Conservation (phyloP, 2,888 invertebrate species). For the Parnassius apollo region DNA sequence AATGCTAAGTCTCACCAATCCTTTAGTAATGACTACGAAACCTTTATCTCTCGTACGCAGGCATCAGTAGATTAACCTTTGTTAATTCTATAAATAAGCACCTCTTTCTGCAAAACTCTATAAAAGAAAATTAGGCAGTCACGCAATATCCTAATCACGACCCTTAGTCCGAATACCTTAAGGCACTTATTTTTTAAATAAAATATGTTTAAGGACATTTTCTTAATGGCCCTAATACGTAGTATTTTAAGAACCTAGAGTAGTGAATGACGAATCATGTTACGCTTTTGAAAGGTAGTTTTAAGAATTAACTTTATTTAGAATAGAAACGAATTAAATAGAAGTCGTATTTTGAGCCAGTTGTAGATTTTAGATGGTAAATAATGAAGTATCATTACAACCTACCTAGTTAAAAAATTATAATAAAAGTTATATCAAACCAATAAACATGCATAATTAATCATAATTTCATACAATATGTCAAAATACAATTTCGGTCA, state of each 20-base stretch:
- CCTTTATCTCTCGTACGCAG: slow-evolving; percentile 16
- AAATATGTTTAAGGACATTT: background rate
- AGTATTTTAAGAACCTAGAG: background rate
- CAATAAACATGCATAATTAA: too few relatives aligned
- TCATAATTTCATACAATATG: too few relatives aligned
- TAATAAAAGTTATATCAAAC: too few relatives aligned
- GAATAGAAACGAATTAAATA: background rate
- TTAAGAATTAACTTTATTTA: background rate
- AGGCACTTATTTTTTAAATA: background rate
- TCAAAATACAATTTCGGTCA: too few relatives aligned
- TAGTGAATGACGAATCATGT: background rate
- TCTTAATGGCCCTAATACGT: too few relatives aligned
- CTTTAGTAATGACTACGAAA: slow-evolving; percentile 1
- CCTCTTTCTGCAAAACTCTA: slow-evolving; percentile 7
- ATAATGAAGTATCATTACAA: too few relatives aligned
- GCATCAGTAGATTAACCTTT: slow-evolving; percentile 10
- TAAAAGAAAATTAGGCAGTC: slow-evolving; percentile 4
- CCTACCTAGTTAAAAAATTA: too few relatives aligned
- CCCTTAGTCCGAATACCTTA: background rate
- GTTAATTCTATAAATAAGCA: slow-evolving; percentile 10
- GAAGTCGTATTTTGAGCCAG: too few relatives aligned
- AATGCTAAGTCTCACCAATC: background rate
- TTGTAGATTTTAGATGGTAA: too few relatives aligned
- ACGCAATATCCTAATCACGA: slow-evolving; percentile 18
- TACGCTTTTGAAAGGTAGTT: background rate